Base-by-base conservation (phyloP, 92 coral and sea anemone species). In the Micromussa lordhowensis region DNA sequence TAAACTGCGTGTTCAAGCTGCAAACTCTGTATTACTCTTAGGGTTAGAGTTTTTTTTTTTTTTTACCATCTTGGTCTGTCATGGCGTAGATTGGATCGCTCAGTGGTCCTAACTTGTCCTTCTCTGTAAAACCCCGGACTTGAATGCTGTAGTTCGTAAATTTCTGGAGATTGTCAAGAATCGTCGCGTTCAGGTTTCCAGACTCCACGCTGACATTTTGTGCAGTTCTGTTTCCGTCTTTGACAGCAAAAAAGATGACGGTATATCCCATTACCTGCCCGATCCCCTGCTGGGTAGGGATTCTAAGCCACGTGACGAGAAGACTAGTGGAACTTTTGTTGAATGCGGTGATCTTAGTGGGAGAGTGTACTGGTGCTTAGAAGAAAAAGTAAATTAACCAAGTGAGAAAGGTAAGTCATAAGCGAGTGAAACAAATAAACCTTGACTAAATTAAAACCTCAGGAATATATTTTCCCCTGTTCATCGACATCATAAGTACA, bases 301-400 rank as follows among this genome's bases (percentile, higher is more conserved):
- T 75, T 29, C 85, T 86, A 10, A 61, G 32, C 98, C 99, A 96
- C 12, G 66, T 79, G 28, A 96, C 53, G 3, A 51, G 44, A 34
- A 95, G 82, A 24, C 94, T 91, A 2, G 96, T 96, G 70, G 98
- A 93, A 59, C 93, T 95, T 14, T 92, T 90, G 88, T 95, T 70
- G 40, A 22, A 48, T 18, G 78, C 71, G 19, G 83, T 68, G 68
- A 87, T 71, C 77, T 53, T 79, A 2, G 58, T 68, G 2, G 90
- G 90, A 44, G 86, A n/a, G 26, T 2, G 57, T 0, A 55, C 17
- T 0, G 80, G 85, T 69, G 85, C 86, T 87, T 35, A 24, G 66
- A 19, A 36, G 38, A n/a, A 66, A 15, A 83, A 48, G 30, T 24
- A 24, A n/a, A n/a, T n/a, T n/a, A n/a, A n/a, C n/a, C n/a, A n/a